Evolutionary conservation across 2,888 invertebrate genomes (phyloP).

Genomic region (Polyommatus icarus): DNA sequence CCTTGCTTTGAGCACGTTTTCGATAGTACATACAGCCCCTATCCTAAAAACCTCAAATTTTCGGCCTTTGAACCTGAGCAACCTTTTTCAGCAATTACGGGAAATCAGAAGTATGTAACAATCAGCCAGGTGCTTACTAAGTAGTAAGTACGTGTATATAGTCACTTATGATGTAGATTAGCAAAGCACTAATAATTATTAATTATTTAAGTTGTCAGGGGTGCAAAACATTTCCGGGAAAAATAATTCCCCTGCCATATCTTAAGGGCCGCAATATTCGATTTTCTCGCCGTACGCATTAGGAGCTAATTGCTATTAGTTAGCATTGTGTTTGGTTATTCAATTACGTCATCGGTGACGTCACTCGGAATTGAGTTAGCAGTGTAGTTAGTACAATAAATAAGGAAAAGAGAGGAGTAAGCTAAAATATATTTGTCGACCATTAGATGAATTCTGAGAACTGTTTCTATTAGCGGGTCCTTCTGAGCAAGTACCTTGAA

Average conservation of each 20-base stretch:
- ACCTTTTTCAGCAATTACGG: no score
- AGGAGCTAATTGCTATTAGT: constrained; percentile 24
- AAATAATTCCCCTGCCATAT: not conserved
- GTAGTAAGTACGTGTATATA: no score
- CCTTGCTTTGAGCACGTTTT: no score
- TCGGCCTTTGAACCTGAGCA: no score
- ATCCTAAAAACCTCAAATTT: no score
- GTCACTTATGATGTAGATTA: no score
- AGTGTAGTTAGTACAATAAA: not conserved
- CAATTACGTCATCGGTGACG: constrained; percentile 25
- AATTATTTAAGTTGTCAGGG: not conserved
- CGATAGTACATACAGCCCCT: no score
- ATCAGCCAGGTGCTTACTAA: no score
- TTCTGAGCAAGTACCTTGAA: not conserved
- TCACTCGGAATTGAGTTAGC: not conserved
- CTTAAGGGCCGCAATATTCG: not conserved
- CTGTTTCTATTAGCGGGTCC: not conserved
- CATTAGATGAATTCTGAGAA: not conserved
- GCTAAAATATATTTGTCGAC: not conserved
- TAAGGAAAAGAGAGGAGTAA: not conserved
- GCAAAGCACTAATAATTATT: no score
- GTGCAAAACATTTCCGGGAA: not conserved
- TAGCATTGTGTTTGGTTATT: constrained; percentile 18
- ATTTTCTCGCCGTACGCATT: constrained; percentile 16
- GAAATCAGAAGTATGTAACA: no score